Base-by-base conservation (phyloP, 2,797 vertebrate species). In the Moxostoma hubbsi region DNA sequence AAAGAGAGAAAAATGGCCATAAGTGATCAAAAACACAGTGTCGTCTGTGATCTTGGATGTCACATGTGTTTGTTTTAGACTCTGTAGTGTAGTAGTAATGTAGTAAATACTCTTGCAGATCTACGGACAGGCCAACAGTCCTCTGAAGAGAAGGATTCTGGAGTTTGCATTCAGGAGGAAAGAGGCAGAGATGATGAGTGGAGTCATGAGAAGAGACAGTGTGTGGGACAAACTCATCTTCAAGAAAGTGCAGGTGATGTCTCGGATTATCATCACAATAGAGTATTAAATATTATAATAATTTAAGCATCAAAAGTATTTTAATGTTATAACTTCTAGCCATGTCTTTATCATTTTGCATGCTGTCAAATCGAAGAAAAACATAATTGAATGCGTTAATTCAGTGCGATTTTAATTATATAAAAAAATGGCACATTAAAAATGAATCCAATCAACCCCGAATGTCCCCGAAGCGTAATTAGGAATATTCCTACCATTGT, bases 141-240 rank as follows among this genome's bases (percentile, higher is more conserved):
- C 95, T 0, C 45, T 99, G 81, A 99, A 99, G 88, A 94, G 92
- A 46, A 96, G 95, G 96, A 79, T 99, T 45, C 90, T 99, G 61
- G 95, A 96, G 83, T 97, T 98, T 73, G 97, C 97, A 57, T 96
- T 95, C 77, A 95, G 93, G 76, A 94, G 97, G 88, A 99, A 99
- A 92, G 95, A 96, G 88, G 94, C 96, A 0, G 97, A 99, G 84
- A 94, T 99, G 57, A 93, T 91, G 83, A 96, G 92, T 1, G 97
- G 98, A 1, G 92, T 99, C 82, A 89, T 98, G 59, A 92, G 97
- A 85, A 95, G 89, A 79, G 95, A 98, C 91, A 98, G 96, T 86
- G 82, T 99, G 63, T 99, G 98, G 98, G 98, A 99, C 88, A 97
- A 91, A 85, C 88, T 99, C 13, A 96, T 99, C 92, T 99, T 99